Percentiles rank a stretch among this genome's conserved stretches.
These are phyloP conservation scores for Atta texana DNA, from an alignment of 1,140 invertebrate genomes.

Conservation along the genomic window DNA sequence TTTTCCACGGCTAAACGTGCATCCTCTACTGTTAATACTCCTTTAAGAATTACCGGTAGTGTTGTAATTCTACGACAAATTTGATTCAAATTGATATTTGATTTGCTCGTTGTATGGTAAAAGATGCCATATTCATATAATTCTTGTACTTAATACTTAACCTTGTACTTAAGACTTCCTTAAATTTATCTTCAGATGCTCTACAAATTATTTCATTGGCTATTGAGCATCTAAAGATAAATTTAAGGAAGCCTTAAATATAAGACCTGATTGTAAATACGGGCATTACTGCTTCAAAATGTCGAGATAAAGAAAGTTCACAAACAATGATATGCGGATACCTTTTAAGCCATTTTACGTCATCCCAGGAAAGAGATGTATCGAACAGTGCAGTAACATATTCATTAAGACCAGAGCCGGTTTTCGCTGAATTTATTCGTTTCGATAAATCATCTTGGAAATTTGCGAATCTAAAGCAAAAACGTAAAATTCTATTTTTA, in stretches of 20 bases:
- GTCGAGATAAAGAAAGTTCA: slow-evolving; percentile 42
- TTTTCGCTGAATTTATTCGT: slow-evolving; percentile 86
- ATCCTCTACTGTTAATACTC: slow-evolving; percentile 95
- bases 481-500: background rate
- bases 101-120: background rate
- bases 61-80: slow-evolving; percentile 88
- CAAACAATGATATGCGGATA: slow-evolving; percentile 74
- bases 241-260: no score
- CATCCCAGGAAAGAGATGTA: slow-evolving; percentile 92
- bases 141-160: no score
- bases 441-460: slow-evolving; percentile 88
- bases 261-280: no score
- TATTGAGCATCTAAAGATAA: no score
- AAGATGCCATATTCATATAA: background rate
- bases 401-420: slow-evolving; percentile 90
- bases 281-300: background rate
- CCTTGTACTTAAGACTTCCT: no score
- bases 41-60: slow-evolving; percentile 96
- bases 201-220: no score
- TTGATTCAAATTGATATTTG: background rate
- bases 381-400: slow-evolving; percentile 93
- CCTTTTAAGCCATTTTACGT: slow-evolving; percentile 94
- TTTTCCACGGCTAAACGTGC: slow-evolving; percentile 91
- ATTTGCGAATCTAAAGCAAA: slow-evolving; percentile 89
- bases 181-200: no score